These are phyloP conservation scores for Papilio machaon DNA, from an alignment of 1,140 invertebrate species.

Conservation along the genomic window DNA sequence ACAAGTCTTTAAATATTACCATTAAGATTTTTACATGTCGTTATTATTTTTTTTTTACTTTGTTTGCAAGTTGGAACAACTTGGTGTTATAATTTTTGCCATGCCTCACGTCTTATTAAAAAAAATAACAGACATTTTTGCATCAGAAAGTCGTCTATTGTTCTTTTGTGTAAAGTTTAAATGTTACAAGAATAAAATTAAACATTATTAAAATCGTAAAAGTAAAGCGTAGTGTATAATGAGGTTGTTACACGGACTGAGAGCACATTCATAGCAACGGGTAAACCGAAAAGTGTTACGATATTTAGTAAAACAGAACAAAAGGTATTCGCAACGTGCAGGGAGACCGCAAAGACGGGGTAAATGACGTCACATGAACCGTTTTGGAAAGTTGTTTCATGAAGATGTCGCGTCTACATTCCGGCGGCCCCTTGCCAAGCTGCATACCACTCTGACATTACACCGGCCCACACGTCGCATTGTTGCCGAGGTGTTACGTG, in stretches of 20 bases:
- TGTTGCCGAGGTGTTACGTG: constrained; percentile 48
- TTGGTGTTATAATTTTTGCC: background rate
- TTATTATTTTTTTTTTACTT: background rate
- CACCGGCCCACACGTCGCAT: constrained; percentile 62
- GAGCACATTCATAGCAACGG: background rate
- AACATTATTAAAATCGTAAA: constrained; percentile 13
- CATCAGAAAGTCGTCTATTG: background rate
- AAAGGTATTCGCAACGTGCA: constrained; percentile 22
- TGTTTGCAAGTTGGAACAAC: background rate
- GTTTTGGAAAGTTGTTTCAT: constrained; percentile 70
- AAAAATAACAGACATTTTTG: background rate
- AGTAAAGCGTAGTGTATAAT: constrained; percentile 18
- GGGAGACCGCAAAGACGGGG: background rate
- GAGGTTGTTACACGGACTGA: background rate
- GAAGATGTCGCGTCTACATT: constrained; percentile 74
- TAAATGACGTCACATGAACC: constrained; percentile 46
- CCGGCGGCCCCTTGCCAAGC: constrained; percentile 62
- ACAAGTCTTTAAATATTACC: background rate
- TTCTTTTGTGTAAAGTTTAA: background rate
- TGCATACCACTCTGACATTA: constrained; percentile 66
- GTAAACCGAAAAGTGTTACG: constrained; percentile 28
- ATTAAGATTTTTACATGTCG: background rate
- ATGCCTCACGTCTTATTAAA: background rate
- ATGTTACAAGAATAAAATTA: constrained; percentile 12
- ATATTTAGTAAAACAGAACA: constrained; percentile 25